Conservation (phyloP, 2,113 vertebrate genomes). For the Theropithecus gelada region DNA sequence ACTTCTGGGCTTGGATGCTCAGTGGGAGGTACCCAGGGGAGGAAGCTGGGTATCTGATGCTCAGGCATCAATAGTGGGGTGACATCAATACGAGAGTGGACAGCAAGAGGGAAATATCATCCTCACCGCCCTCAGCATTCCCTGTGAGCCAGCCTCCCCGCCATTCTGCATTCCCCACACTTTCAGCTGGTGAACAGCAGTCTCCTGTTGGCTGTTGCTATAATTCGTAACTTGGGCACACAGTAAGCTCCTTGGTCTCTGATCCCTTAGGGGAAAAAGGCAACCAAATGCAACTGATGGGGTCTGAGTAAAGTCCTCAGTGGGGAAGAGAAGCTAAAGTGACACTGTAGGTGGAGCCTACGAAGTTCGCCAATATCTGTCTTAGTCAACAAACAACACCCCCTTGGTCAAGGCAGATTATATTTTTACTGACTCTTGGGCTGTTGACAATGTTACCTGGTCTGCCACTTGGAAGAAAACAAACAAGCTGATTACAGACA, state of each 20-base stretch:
- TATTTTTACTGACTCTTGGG: neutral
- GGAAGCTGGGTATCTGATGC: neutral
- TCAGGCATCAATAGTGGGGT: neutral
- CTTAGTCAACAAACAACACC: neutral
- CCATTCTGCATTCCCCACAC: neutral
- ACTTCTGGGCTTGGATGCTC: neutral
- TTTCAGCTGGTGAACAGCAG: neutral
- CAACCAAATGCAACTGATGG: neutral
- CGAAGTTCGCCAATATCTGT: neutral
- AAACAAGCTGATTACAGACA: neutral
- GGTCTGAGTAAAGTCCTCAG: neutral
- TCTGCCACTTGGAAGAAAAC: neutral
- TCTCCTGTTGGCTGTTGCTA: neutral
- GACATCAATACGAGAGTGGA: neutral
- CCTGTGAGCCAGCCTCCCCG: neutral
- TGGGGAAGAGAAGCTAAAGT: neutral
- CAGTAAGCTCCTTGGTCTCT: neutral
- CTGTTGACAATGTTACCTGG: neutral
- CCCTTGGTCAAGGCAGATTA: neutral
- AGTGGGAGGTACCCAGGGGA: neutral
- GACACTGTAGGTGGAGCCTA: neutral
- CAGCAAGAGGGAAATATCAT: neutral
- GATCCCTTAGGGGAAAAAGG: neutral
- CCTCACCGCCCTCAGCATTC: neutral
- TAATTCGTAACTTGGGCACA: neutral